Conservation (phyloP, 2,797 vertebrate genomes). For the Tragelaphus eurycerus region DNA sequence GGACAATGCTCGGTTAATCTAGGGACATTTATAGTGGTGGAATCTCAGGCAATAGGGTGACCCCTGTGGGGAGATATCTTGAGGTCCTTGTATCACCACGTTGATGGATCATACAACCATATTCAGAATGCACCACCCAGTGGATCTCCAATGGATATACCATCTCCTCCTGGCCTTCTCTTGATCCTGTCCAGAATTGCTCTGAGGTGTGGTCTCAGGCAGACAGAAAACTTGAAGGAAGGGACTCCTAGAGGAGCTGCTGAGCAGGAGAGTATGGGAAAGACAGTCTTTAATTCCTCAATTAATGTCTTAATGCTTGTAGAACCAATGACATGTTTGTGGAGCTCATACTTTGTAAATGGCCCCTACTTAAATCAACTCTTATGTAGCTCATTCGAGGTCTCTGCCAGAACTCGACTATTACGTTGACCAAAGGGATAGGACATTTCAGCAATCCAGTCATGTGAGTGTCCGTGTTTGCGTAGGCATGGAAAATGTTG, state of each 20-base stretch:
- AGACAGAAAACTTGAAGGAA: background rate
- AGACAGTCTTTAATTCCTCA: background rate
- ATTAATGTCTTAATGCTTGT: background rate
- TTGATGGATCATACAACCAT: background rate
- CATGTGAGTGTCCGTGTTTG: background rate
- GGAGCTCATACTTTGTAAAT: background rate
- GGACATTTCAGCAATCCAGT: background rate
- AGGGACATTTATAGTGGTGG: background rate
- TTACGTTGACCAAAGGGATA: background rate
- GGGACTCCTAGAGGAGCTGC: background rate
- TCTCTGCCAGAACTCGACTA: background rate
- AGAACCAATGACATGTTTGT: background rate
- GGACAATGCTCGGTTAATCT: too few species aligned
- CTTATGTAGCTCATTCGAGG: background rate
- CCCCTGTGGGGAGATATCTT: background rate
- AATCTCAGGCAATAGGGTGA: background rate
- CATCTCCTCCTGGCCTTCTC: background rate
- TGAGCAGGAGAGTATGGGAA: background rate
- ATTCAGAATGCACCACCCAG: background rate
- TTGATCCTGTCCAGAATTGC: background rate
- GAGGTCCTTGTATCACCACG: background rate
- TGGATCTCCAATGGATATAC: background rate
- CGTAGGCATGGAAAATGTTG: background rate
- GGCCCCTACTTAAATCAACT: background rate
- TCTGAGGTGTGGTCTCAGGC: background rate